Evolutionary conservation across 2,888 invertebrate species (phyloP), one percentile per base, ranked within the genome.

Genomic region (Agrotis puta): DNA sequence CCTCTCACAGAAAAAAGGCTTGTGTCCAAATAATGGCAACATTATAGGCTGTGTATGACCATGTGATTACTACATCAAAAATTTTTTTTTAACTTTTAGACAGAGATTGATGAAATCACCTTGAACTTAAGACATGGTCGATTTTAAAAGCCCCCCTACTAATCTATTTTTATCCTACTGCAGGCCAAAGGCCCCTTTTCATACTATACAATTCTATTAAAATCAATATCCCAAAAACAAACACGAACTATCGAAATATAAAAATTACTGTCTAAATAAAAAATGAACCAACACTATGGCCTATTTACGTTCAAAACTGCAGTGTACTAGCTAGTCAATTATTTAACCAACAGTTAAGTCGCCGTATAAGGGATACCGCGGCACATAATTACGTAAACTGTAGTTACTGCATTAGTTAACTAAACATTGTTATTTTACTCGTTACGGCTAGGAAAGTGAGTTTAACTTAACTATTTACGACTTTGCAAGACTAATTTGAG

Each of bases 381-480:
- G 47, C 20, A 51, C 14, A 47, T 53, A 45, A 75, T 77, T 79
- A 83, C 79, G 77, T 79, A 83, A 86, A 70, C 79, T n/a, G 33
- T 71, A 67, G 71, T 82, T 77, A 79, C 81, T 77, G 72, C 76
- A 81, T 83, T 76, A 73, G 61, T 78, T 58, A 66, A 39, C 58
- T 80, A 64, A 75, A 81, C 81, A 85, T 78, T 78, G 85, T 69
- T 70, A 83, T 80, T 82, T 81, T 70, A 73, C 75, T 79, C 47
- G 57, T 70, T 70, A 63, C 53, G 48, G 13, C 45, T 54, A 58
- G 50, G 22, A 77, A 67, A 65, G 58, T 54, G 18, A 63, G 50
- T 56, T 64, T 39, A 54, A 75, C 54, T 59, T 45, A 51, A 57
- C 33, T 48, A 48, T 62, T 64, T 57, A 64, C 50, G 33, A 22